Base-by-base conservation (phyloP, 2,797 vertebrate species). In the Falco berigora region DNA sequence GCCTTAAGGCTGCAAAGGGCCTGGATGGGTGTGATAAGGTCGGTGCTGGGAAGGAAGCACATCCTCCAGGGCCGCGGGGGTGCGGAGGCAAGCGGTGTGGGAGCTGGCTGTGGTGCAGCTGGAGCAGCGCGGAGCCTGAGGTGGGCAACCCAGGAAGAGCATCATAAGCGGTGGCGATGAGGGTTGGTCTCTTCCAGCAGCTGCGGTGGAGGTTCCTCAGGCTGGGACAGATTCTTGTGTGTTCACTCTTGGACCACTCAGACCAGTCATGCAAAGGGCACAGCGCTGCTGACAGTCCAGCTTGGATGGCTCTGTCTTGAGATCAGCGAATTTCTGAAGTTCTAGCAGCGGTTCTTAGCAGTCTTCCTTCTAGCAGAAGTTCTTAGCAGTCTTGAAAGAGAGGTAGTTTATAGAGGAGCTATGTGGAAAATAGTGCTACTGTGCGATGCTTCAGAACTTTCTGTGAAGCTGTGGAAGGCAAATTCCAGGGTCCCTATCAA, bases 1-100 rank as follows among this genome's bases (percentile, higher is more conserved):
- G 73, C 91, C 79, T 50, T 10, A 14, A 23, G 62, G 95, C 89
- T 77, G 76, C 16, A 1, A 4, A 34, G 73, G 74, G 52, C 49
- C 92, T 95, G 96, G 64, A 3, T 17, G 66, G 16, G 23, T 16
- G 42, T 5, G 96, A 86, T 94, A 96, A 96, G 86, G 92, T 68
- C 55, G 32, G 27, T 3, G 52, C 63, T 27, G 66, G 84, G 50
- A 14, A 28, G 78, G 27, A 27, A 32, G 4, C 13, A 3, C 27
- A 8, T 40, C 78, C 34, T 32, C 6, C 17, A 8, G 42, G 50
- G 52, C 40, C 22, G n/a, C 2, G 3, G 12, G 23, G 71, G 14
- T 38, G 61, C 1, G 7, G 69, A 18, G 78, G 40, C 69, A 49
- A 15, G 61, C 7, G 2, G 25, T 25, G 12, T 38, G 67, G 78